phyloP scores from a whole-genome alignment of 1,140 invertebrate genomes.

The Trissolcus basalis region DNA sequence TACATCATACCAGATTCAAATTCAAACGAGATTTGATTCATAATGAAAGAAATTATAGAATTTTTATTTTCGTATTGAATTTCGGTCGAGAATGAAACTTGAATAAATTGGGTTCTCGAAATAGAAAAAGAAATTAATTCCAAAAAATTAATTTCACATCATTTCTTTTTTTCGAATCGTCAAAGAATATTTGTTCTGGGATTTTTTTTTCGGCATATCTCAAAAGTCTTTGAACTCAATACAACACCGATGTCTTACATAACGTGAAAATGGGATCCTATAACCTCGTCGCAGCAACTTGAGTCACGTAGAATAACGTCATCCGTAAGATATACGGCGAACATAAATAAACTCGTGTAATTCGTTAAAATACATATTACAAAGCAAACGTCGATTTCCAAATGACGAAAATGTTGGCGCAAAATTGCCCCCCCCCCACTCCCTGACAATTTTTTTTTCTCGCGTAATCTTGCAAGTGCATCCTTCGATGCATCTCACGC shows the following conservation, averaged over 20 bases:
- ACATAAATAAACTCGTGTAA: conserved; percentile 52
- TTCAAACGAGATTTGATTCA: no score
- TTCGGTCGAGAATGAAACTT: no score
- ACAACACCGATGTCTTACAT: conserved; percentile 36
- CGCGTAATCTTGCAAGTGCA: conserved; percentile 23
- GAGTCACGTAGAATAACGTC: conserved; percentile 58
- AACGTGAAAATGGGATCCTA: conserved; percentile 54
- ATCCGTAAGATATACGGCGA: conserved; percentile 46
- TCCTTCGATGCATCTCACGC: conserved; percentile 39
- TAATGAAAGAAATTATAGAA: no score
- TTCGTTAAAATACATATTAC: conserved; percentile 51
- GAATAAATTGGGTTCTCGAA: no score
- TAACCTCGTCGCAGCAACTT: conserved; percentile 41
- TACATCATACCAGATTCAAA: no score
- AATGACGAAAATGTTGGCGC: conserved; percentile 32
- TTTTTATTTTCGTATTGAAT: no score
- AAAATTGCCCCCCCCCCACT: no score
- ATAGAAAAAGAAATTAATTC: no score
- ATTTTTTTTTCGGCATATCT: conserved; percentile 11
- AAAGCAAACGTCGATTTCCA: conserved; percentile 51
- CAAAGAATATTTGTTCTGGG: no score
- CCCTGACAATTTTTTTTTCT: no score
- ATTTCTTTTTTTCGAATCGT: no score
- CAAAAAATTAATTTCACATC: no score
- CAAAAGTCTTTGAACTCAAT: conserved; percentile 32